Percentiles rank a stretch among this genome's conserved stretches.
Conservation (phyloP, 92 coral and sea anemone species). For the Umimayanthus chanpuru region DNA sequence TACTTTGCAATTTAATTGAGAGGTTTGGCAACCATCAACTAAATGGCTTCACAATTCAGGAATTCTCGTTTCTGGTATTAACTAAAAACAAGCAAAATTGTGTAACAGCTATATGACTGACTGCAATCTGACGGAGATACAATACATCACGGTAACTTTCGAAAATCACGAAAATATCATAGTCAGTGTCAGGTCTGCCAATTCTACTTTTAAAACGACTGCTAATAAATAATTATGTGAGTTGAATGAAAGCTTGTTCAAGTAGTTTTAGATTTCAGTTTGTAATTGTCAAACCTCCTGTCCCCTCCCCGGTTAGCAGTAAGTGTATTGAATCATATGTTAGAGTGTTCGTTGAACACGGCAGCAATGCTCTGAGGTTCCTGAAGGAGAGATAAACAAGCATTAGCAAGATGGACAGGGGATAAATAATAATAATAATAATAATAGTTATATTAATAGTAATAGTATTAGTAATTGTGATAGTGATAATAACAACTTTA, state of each 20-base stretch:
- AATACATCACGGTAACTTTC: background rate
- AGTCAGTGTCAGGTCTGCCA: background rate
- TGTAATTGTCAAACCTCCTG: background rate
- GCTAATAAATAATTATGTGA: background rate
- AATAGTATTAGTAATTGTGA: no score
- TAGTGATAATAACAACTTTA: no score
- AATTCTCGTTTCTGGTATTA: background rate
- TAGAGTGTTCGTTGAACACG: conserved; percentile 65
- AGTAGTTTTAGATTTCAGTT: background rate
- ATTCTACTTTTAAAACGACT: background rate
- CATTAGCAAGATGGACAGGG: background rate
- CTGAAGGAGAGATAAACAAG: background rate
- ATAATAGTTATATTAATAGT: no score
- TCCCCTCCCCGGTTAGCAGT: background rate
- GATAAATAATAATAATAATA: background rate
- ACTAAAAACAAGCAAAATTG: background rate
- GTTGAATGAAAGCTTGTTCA: background rate
- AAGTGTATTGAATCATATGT: conserved; percentile 32
- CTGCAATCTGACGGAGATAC: background rate
- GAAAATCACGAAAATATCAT: no score
- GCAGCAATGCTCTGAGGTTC: conserved; percentile 47
- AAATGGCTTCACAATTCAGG: background rate
- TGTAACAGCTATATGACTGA: background rate
- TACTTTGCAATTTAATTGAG: background rate
- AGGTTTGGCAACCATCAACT: background rate